Conservation (phyloP, 2,888 invertebrate genomes). For the Plemyria rubiginata region DNA sequence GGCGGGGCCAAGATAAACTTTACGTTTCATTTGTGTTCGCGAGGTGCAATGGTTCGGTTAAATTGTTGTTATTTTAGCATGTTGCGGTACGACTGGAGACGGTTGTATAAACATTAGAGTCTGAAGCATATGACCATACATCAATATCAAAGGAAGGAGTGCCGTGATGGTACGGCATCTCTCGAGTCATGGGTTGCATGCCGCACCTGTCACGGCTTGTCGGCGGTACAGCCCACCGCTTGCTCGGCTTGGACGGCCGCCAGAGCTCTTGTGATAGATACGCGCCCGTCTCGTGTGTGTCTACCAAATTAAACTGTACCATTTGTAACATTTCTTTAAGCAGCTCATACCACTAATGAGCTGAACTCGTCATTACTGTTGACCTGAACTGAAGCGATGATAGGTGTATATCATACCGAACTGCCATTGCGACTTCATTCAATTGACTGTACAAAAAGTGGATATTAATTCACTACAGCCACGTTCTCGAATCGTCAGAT, state of each 20-base stretch:
- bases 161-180: constrained; percentile 60
- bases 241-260: constrained; percentile 76
- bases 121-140: constrained; percentile 52
- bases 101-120: constrained; percentile 50
- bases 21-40: constrained; percentile 37
- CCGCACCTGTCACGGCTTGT: constrained; percentile 81
- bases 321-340: constrained; percentile 81
- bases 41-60: constrained; percentile 41
- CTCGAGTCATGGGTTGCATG: constrained; percentile 80
- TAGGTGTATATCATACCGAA: constrained; percentile 27
- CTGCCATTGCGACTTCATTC: constrained; percentile 20
- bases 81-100: constrained; percentile 42
- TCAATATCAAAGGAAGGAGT: constrained; percentile 65
- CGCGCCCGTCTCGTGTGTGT: constrained; percentile 77
- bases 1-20: constrained; percentile 58
- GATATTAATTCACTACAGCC: constrained; percentile 25
- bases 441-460: constrained; percentile 58
- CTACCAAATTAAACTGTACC: constrained; percentile 83
- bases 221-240: constrained; percentile 80
- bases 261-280: constrained; percentile 80
- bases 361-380: constrained; percentile 55
- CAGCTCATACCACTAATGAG: constrained; percentile 73
- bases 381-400: constrained; percentile 41
- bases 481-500: constrained; percentile 64
- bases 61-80: constrained; percentile 43